Evolutionary conservation across 2,888 invertebrate species (phyloP).

Genomic region (Sthenelais limicola): DNA sequence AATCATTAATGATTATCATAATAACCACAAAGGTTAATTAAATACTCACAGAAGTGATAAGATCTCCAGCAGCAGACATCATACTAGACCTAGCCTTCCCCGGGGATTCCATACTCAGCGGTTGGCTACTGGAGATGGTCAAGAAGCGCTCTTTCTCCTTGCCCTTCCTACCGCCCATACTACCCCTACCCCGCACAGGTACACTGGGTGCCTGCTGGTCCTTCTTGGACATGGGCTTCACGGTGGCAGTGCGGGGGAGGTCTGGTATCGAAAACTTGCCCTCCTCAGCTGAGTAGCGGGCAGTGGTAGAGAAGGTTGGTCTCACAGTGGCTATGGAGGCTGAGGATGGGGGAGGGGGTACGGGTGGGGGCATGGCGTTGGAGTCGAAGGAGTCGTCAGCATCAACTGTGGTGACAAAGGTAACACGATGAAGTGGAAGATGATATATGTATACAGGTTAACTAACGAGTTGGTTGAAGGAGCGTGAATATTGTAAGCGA

Average conservation of each 20-base stretch:
- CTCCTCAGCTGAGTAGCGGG: not conserved
- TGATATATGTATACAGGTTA: too few species aligned
- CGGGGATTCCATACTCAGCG: conserved; percentile 40
- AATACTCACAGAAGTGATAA: conserved; percentile 43
- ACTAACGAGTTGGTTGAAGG: too few species aligned
- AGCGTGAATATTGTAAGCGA: too few species aligned
- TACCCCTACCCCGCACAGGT: not conserved
- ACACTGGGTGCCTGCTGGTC: not conserved
- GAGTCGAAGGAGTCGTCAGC: too few species aligned
- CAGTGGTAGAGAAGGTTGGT: conserved; percentile 21
- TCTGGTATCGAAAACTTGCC: too few species aligned
- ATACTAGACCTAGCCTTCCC: not conserved
- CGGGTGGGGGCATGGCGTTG: too few species aligned
- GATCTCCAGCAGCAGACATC: conserved; percentile 41
- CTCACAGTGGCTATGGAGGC: conserved; percentile 39
- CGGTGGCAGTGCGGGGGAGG: conserved; percentile 38
- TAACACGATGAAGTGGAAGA: too few species aligned
- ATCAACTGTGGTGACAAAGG: too few species aligned
- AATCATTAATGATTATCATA: too few species aligned
- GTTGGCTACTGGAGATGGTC: conserved; percentile 46
- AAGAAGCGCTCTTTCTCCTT: conserved; percentile 20
- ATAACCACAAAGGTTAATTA: too few species aligned
- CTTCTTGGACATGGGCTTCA: conserved; percentile 36
- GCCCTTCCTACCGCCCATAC: not conserved
- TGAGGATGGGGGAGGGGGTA: not conserved